Conservation (phyloP, 2,113 vertebrate species). For the Hydrochoerus hydrochaeris region DNA sequence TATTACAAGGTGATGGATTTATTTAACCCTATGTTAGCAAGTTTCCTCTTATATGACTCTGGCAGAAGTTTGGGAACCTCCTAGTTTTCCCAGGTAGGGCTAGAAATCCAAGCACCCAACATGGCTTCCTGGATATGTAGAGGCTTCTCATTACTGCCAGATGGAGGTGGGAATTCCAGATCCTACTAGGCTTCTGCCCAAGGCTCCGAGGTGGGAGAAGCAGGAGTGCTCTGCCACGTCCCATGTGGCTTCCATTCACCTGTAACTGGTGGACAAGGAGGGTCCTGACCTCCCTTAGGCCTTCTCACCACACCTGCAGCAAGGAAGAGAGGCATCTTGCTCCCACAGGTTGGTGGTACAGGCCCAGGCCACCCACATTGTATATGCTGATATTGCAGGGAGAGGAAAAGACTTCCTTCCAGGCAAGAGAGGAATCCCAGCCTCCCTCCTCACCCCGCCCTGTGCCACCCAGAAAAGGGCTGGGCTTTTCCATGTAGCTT, state of each 20-base stretch:
- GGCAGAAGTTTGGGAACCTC: neutral
- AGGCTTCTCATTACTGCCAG: no score
- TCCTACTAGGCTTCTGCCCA: neutral
- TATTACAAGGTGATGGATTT: neutral
- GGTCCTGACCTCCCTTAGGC: neutral
- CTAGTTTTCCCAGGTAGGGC: neutral
- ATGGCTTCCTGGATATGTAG: neutral
- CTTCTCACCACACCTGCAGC: neutral
- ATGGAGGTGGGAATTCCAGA: no score
- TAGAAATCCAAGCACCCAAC: neutral
- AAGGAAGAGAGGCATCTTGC: neutral
- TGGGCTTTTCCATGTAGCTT: no score
- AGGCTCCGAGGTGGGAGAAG: neutral
- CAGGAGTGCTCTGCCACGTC: neutral
- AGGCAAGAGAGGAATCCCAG: neutral
- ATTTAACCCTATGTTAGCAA: no score
- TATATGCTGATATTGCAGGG: neutral
- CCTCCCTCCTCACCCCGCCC: neutral
- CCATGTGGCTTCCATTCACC: neutral
- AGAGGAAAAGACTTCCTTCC: neutral
- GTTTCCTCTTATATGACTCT: neutral
- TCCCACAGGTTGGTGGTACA: no score
- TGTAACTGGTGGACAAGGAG: neutral
- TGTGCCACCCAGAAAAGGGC: no score
- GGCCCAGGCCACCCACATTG: neutral